Evolutionary conservation across 1,140 invertebrate species (phyloP), one percentile per base, ranked within the genome.

Genomic region (Aricia agestis): DNA sequence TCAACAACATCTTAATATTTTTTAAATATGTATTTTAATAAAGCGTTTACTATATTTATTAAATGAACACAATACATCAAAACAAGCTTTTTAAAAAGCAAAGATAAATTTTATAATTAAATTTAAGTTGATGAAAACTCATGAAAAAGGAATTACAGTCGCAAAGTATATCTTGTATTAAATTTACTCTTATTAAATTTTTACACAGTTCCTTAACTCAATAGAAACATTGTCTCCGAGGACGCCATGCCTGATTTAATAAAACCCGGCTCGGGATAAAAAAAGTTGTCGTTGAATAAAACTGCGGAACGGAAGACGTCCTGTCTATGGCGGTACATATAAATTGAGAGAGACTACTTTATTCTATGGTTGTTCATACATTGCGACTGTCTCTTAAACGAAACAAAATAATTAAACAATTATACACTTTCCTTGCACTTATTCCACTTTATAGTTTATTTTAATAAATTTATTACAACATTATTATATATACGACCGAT

Each of bases 241-340:
- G 59, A 18, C 18, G 59, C 59, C 59, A 63, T 63, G 59, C 19
- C 18, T 63, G 19, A 63, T 63, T 63, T 63, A 63, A 63, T 63
- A 63, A 63, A 19, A 52, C 11, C 11, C 1, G 36, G 59, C 59
- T 17, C 18, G 18, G 19, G 59, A 25, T 25, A 63, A 63, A 52
- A 52, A 63, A 63, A 63, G 59, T 63, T 63, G 59, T 25, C 59
- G 45, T 17, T 63, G 18, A 11, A 11, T 63, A 63, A 63, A 63
- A 63, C 59, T 19, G n/a, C 1, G 45, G 45, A 15, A 52, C 45
- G 45, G 10, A 52, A 52, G 10, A 15, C 13, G 45, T 15, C 45
- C 6, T 52, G 10, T 15, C 45, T 15, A 52, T 15, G 11, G 45
- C 45, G 13, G 36, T 36, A 36, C 25, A 25, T 36, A 36, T 36